These are phyloP conservation scores for Ditylenchus weischeri DNA, from an alignment of 2,888 invertebrate genomes.

Conservation along the genomic window DNA sequence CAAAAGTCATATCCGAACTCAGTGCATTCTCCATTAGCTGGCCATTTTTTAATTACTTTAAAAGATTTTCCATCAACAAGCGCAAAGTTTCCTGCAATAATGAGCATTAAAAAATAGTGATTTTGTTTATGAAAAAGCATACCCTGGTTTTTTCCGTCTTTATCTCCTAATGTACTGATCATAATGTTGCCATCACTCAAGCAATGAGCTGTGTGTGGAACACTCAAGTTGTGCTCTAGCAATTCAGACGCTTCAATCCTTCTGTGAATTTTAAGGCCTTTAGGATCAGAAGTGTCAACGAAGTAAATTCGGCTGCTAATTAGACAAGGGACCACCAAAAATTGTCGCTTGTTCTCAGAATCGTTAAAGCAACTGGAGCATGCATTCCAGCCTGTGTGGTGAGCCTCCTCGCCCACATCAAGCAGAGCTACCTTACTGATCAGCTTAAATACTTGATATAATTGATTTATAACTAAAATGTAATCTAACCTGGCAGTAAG, in stretches of 20 bases:
- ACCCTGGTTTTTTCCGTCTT: constrained; percentile 77
- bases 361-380: constrained; percentile 37
- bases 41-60: constrained; percentile 67
- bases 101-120: background rate
- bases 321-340: constrained; percentile 77
- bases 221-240: constrained; percentile 73
- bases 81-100: constrained; percentile 70
- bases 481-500: constrained; percentile 68
- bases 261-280: constrained; percentile 43
- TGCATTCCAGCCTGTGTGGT: constrained; percentile 82
- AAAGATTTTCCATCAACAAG: constrained; percentile 79
- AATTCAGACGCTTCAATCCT: constrained; percentile 78
- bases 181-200: constrained; percentile 85
- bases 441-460: constrained; percentile 67
- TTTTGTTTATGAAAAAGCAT: constrained; percentile 5
- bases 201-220: constrained; percentile 89
- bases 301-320: constrained; percentile 79
- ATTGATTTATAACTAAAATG: background rate
- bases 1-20: constrained; percentile 73
- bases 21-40: constrained; percentile 62
- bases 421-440: constrained; percentile 80
- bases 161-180: constrained; percentile 89
- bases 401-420: constrained; percentile 78
- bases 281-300: constrained; percentile 66
- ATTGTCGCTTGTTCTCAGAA: constrained; percentile 46